phyloP scores from a whole-genome alignment of 2,888 invertebrate genomes.

The Chymomyza fuscimana region DNA sequence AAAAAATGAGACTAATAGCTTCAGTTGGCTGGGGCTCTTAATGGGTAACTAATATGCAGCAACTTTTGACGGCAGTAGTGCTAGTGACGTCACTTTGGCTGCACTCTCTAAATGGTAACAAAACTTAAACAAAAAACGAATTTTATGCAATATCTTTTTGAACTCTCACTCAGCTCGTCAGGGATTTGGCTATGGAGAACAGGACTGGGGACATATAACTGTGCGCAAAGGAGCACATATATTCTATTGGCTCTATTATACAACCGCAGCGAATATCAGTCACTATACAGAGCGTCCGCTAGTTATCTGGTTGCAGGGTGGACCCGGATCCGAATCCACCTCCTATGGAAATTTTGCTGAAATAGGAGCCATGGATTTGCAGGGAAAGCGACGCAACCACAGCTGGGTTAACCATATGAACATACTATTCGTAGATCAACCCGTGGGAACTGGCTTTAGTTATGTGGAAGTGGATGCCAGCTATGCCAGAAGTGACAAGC shows the following conservation, averaged over 20 bases:
- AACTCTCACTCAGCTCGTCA: slow-evolving; percentile 53
- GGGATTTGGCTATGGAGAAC: slow-evolving; percentile 83
- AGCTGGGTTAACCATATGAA: slow-evolving; percentile 91
- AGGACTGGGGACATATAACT: slow-evolving; percentile 87
- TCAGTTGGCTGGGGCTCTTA: background rate
- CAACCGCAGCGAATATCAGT: slow-evolving; percentile 83
- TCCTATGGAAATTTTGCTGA: slow-evolving; percentile 92
- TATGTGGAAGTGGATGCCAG: slow-evolving; percentile 83
- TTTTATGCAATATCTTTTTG: background rate
- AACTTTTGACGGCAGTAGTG: background rate
- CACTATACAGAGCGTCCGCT: slow-evolving; percentile 85
- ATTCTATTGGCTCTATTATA: slow-evolving; percentile 86
- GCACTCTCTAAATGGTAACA: background rate
- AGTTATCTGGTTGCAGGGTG: slow-evolving; percentile 93
- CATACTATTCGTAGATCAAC: slow-evolving; percentile 93
- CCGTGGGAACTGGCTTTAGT: slow-evolving; percentile 93
- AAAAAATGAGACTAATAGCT: background rate
- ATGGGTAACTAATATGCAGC: background rate
- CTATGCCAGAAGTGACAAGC: slow-evolving; percentile 82
- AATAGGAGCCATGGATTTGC: slow-evolving; percentile 86
- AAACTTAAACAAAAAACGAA: background rate
- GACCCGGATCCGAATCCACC: slow-evolving; percentile 89
- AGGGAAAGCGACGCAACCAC: slow-evolving; percentile 84
- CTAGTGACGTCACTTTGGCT: background rate
- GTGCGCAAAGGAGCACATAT: slow-evolving; percentile 88